Conservation (phyloP, 2,113 vertebrate genomes). For the Mastomys coucha region DNA sequence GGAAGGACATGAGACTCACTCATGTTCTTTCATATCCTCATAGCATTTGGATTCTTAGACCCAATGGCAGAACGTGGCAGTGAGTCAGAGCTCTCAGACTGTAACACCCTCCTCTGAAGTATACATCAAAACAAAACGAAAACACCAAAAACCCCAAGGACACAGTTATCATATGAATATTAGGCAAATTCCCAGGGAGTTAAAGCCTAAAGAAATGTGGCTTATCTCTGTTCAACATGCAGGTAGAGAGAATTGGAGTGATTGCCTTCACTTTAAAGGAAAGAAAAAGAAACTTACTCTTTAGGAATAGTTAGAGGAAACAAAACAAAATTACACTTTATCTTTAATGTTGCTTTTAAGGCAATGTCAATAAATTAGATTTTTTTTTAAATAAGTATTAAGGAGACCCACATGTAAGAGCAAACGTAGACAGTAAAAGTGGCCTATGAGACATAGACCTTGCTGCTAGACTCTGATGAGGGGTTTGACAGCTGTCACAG, state of each 20-base stretch:
- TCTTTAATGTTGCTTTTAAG: not conserved
- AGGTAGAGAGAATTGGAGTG: not conserved
- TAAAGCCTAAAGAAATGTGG: not conserved
- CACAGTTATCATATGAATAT: not conserved
- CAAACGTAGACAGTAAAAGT: not conserved
- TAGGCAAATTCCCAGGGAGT: not conserved
- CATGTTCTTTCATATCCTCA: not conserved
- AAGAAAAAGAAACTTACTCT: not conserved
- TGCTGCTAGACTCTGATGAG: not conserved
- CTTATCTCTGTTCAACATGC: not conserved
- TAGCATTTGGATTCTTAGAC: not conserved
- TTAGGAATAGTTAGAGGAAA: not conserved
- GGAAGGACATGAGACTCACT: not conserved
- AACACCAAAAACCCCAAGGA: not conserved
- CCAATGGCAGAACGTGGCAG: not conserved
- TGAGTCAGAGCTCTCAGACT: not conserved
- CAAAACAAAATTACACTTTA: not conserved
- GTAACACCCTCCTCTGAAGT: not conserved
- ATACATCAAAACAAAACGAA: not conserved
- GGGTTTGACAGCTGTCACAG: not conserved
- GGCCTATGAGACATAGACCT: not conserved
- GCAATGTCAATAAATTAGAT: not conserved
- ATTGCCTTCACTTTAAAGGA: not conserved
- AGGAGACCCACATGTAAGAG: not conserved
- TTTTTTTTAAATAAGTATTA: conserved; percentile 32